Conservation (phyloP, 2,113 vertebrate genomes). For the Proterorhinus semilunaris region DNA sequence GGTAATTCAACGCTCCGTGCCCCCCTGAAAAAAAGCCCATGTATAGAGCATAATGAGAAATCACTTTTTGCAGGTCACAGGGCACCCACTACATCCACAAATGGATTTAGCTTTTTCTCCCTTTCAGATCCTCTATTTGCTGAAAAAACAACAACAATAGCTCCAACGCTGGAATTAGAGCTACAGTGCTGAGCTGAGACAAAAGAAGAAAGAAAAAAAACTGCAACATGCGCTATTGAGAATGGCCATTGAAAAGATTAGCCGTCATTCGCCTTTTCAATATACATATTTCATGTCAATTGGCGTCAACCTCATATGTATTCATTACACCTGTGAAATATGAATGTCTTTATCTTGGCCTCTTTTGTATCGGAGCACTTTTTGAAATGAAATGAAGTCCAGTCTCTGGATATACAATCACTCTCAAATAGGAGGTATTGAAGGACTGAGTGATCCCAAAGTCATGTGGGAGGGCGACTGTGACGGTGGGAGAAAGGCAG, state of each 20-base stretch:
- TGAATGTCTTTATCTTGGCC: slow-evolving; percentile 26
- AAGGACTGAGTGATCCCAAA: slow-evolving; percentile 33
- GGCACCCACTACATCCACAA: too few species aligned
- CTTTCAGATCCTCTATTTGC: too few species aligned
- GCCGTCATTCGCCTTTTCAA: background rate
- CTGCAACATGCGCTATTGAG: too few species aligned
- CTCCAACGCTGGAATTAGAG: too few species aligned
- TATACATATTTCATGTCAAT: background rate
- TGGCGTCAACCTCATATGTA: slow-evolving; percentile 24
- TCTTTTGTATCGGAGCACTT: slow-evolving; percentile 31
- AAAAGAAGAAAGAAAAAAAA: too few species aligned
- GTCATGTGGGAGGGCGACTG: slow-evolving; percentile 26
- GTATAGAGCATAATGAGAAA: too few species aligned
- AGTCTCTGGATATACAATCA: slow-evolving; percentile 42
- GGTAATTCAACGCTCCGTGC: background rate
- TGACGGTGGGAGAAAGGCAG: slow-evolving; percentile 18
- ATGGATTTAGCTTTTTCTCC: too few species aligned
- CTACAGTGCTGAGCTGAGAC: too few species aligned
- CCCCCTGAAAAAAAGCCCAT: too few species aligned
- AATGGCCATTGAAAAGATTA: background rate
- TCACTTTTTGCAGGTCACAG: too few species aligned
- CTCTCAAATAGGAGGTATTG: slow-evolving; percentile 38
- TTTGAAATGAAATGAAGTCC: slow-evolving; percentile 47
- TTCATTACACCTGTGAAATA: slow-evolving; percentile 23
- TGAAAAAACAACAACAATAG: too few species aligned